Evolutionary conservation across 2,888 invertebrate genomes (phyloP).

Genomic region (Carterocephalus palaemon): DNA sequence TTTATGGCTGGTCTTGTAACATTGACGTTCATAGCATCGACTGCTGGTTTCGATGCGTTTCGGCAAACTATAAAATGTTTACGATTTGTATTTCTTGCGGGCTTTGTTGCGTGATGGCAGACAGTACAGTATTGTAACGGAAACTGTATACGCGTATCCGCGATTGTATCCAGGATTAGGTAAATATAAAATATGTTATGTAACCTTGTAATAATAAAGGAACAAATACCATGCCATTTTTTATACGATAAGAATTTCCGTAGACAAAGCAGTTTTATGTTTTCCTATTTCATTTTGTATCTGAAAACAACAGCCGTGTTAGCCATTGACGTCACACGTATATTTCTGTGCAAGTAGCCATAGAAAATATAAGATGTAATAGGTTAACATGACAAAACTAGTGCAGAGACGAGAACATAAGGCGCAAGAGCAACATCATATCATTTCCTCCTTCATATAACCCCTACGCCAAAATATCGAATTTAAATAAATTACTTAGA

Average conservation of each 20-base stretch:
- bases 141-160: constrained; percentile 9
- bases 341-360: too few relatives aligned
- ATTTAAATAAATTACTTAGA: too few relatives aligned
- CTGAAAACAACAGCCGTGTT: too few relatives aligned
- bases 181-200: too few relatives aligned
- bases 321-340: too few relatives aligned
- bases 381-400: not conserved
- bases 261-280: constrained; percentile 8
- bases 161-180: too few relatives aligned
- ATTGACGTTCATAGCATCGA: not conserved
- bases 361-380: not conserved
- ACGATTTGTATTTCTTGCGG: constrained; percentile 36
- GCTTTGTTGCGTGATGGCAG: constrained; percentile 43
- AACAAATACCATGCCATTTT: too few relatives aligned
- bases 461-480: too few relatives aligned
- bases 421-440: constrained; percentile 20
- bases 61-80: constrained; percentile 38
- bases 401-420: constrained; percentile 27
- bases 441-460: not conserved
- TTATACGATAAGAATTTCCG: too few relatives aligned
- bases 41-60: constrained; percentile 12
- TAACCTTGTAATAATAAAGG: too few relatives aligned
- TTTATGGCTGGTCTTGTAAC: too few relatives aligned
- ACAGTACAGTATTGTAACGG: constrained; percentile 8
- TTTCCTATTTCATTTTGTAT: constrained; percentile 6